Evolutionary conservation across 92 coral and sea anemone genomes (phyloP), one percentile per base, ranked within the genome.

Genomic region (Metridium senile): DNA sequence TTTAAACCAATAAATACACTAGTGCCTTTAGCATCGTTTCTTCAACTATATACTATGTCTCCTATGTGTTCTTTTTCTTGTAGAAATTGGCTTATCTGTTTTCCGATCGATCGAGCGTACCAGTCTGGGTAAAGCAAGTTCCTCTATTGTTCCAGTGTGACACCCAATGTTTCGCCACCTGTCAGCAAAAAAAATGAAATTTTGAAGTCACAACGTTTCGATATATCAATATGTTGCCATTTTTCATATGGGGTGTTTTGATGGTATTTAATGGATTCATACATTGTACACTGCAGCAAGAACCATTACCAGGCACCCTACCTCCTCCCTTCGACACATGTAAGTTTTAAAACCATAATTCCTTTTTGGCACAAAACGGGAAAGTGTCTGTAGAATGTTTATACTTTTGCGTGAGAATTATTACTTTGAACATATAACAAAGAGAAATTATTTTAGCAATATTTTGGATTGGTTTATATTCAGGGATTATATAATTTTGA

Each of bases 261-360:
- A 54, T 54, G 4, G 61, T 20, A 16, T 54, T 54, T 16, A 9
- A 19, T 54, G n/a, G n/a, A 54, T 21, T 10, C 6, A 20, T 21
- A 54, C 4, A 21, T 4, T 39, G 6, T 4, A 3, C 61, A 54
- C 13, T 20, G 13, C 9, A 54, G 23, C 2, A 54, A 54, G n/a
- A 54, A 20, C 61, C n/a, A 16, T 54, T 54, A 20, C 23, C n/a
- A 4, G 25, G 25, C 13, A 54, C 2, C 23, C 61, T 54, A 9
- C 61, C 61, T 10, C 61, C 61, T 16, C 61, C 61, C 4, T 54
- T 54, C 17, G 61, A 21, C 61, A 54, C n/a, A 54, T 54, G 61
- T 54, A 54, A 54, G 61, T 54, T 3, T 2, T 3, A 20, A 16
- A 39, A 39, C 13, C 6, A 4, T 39, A 39, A 39, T 39, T 4